Base-by-base conservation (phyloP, 2,888 invertebrate genomes). In the Myathropa florea region DNA sequence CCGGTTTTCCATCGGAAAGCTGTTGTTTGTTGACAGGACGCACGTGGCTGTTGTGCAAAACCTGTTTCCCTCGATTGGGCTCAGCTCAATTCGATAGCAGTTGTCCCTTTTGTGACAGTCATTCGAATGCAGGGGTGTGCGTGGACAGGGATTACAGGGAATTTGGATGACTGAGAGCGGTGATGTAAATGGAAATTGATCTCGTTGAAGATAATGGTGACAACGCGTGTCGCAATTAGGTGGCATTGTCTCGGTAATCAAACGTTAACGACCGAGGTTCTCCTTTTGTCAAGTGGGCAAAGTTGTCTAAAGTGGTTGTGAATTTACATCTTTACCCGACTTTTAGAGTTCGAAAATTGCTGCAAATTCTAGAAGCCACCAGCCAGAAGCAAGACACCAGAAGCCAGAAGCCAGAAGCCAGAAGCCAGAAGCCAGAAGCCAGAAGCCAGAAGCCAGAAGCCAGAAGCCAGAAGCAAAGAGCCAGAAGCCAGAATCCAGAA, bases 101-200 rank as follows among this genome's bases (percentile, higher is more conserved):
- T 30, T 59, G 57, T 57, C 59, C 65, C 59, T 59, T 65, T 75
- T 21, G 9, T 26, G 59, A 18, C 33, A 2, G 57, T 12, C 14
- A n/a, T 39, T 7, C 33, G 39, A 3, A 0, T 2, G 46, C 18
- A 33, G 33, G 33, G 33, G 18, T 46, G 18, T 46, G 46, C 18
- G 46, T 18, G 33, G 59, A 46, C 28, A 9, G 75, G 65, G 46
- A 67, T 75, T 75, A 75, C n/a, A 75, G 12, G 36, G 39, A 30
- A 30, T 75, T 59, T 46, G 39, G 30, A 30, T 23, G 26, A 10
- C n/a, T 21, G 61, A 61, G 39, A 60, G 39, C 26, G 53, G n/a
- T 18, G 21, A 18, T 23, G 36, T 18, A 30, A 28, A n/a, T 23
- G 36, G 24, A 30, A 28, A n/a, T 28, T 46, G 14, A 53, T 23